These are phyloP conservation scores for Amblyteles armatorius DNA, from an alignment of 2,888 invertebrate genomes.

Conservation along the genomic window DNA sequence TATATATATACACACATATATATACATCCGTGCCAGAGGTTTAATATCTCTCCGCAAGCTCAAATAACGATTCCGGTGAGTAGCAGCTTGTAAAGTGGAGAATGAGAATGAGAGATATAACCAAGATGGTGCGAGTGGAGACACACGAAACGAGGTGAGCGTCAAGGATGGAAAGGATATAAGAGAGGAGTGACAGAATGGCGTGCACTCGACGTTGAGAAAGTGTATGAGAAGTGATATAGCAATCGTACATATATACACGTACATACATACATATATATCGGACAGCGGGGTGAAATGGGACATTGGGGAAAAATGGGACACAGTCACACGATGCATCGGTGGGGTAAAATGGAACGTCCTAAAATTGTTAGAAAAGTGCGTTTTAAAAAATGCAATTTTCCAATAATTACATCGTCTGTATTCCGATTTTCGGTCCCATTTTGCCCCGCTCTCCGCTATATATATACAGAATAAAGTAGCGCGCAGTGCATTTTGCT, in stretches of 20 bases:
- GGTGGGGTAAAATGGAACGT: too few relatives aligned
- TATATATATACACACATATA: too few relatives aligned
- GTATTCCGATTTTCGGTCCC: too few relatives aligned
- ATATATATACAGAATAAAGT: slow-evolving; percentile 3
- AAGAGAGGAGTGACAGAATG: slow-evolving; percentile 10
- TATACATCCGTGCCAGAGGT: not conserved
- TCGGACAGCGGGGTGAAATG: too few relatives aligned
- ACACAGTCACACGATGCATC: too few relatives aligned
- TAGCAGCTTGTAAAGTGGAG: not conserved
- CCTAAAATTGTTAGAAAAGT: too few relatives aligned
- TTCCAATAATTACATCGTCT: too few relatives aligned
- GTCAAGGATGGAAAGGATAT: slow-evolving; percentile 16
- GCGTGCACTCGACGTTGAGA: slow-evolving; percentile 21
- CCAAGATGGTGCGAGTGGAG: not conserved
- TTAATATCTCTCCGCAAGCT: not conserved
- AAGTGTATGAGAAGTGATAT: slow-evolving; percentile 25
- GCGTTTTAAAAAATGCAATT: too few relatives aligned
- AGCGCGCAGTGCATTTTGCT: slow-evolving; percentile 51
- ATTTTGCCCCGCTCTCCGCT: not conserved
- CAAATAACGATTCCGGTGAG: not conserved
- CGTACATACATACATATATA: not conserved
- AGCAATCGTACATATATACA: not conserved
- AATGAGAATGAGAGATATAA: not conserved
- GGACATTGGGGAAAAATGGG: not conserved
- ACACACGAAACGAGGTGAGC: not conserved